Conservation (phyloP, 2,888 invertebrate species). For the Eurytoma adleriae region DNA sequence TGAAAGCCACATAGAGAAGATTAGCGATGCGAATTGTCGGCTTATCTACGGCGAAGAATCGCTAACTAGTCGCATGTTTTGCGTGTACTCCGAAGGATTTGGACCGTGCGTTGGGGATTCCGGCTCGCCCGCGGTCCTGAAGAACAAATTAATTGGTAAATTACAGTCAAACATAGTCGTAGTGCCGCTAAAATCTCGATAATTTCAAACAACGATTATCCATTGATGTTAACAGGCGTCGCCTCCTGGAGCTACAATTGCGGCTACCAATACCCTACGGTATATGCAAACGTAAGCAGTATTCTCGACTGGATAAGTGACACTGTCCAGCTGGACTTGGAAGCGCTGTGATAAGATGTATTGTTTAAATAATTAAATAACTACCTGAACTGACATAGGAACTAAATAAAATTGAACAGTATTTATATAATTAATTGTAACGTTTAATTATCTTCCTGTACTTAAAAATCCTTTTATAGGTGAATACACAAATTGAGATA, state of each 20-base stretch:
- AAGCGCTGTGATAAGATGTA: no score
- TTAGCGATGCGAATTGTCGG: constrained; percentile 59
- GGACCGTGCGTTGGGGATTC: constrained; percentile 67
- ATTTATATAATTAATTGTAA: no score
- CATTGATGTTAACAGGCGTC: constrained; percentile 59
- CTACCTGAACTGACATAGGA: no score
- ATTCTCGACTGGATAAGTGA: constrained; percentile 64
- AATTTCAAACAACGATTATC: not conserved
- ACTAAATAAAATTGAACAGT: not conserved
- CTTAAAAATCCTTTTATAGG: no score
- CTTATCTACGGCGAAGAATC: constrained; percentile 50
- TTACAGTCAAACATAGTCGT: not conserved
- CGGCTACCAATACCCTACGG: constrained; percentile 62
- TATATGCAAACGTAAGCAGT: constrained; percentile 62
- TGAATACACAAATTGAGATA: no score
- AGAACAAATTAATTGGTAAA: constrained; percentile 62
- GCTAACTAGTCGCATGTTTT: constrained; percentile 65
- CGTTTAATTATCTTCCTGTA: no score
- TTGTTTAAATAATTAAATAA: no score
- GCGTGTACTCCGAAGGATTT: constrained; percentile 55
- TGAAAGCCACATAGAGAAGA: constrained; percentile 58
- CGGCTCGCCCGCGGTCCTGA: constrained; percentile 62
- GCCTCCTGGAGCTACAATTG: constrained; percentile 66
- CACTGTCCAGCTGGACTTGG: not conserved
- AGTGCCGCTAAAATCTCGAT: not conserved